Evolutionary conservation across 1,140 invertebrate species (phyloP).

Genomic region (Oedothorax gibbosus): DNA sequence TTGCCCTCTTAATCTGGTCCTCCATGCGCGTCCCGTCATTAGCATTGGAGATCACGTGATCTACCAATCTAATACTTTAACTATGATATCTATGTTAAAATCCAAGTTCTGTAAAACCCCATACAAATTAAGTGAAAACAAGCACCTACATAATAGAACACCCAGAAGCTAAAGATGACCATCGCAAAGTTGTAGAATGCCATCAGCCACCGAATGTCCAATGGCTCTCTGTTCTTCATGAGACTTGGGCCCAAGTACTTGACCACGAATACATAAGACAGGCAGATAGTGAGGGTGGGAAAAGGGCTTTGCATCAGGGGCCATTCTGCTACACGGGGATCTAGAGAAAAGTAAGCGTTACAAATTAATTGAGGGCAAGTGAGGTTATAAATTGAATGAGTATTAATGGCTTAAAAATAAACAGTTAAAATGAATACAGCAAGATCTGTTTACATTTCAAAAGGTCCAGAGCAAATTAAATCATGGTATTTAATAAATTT

Average conservation of each 20-base stretch:
- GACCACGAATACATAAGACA: constrained; percentile 87
- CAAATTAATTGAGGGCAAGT: neutral
- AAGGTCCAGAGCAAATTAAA: no score
- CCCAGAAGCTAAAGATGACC: constrained; percentile 63
- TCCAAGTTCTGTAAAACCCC: no score
- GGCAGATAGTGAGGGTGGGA: constrained; percentile 86
- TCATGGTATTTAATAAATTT: no score
- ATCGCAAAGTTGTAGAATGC: constrained; percentile 81
- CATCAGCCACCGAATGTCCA: constrained; percentile 81
- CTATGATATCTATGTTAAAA: no score
- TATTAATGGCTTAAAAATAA: no score
- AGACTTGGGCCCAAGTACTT: constrained; percentile 80
- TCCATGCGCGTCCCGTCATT: no score
- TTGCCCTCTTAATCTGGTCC: no score
- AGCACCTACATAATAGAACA: constrained; percentile 77
- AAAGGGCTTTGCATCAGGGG: constrained; percentile 88
- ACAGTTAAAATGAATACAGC: no score
- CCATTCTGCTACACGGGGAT: constrained; percentile 90
- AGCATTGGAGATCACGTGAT: no score
- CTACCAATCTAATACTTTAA: no score
- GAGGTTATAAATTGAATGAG: no score
- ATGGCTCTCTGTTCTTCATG: constrained; percentile 89
- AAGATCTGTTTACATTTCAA: no score
- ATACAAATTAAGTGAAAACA: neutral
- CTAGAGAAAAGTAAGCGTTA: constrained; percentile 72